Base-by-base conservation (phyloP, 1,140 invertebrate genomes). In the Zaprionus camerounensis region DNA sequence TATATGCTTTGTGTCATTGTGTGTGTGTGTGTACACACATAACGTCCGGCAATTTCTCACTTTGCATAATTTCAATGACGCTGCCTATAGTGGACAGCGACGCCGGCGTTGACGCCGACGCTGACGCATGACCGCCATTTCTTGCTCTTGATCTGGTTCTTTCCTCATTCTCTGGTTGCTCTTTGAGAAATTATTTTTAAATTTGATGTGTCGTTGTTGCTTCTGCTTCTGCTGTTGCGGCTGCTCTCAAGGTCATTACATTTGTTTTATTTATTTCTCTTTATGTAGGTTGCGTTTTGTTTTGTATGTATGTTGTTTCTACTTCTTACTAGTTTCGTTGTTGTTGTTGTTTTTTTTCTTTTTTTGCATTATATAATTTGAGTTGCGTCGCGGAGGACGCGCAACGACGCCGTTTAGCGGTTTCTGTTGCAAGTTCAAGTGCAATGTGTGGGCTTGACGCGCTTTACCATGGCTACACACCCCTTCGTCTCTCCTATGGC, bases 161-260 rank as follows among this genome's bases (percentile, higher is more conserved):
- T 81, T 71, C 73, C 73, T 69, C 67, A 64, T 77, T 79, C 72
- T 70, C 82, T 62, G 41, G 68, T 26, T 82, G 76, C 75, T 78
- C 76, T 86, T 85, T 88, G 85, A 69, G 78, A 88, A 88, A 88
- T 88, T 88, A 84, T 88, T 88, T 88, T 88, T 90, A 88, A 84
- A 79, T 87, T 83, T 88, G 84, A 61, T 88, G 77, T 69, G 72
- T 74, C 69, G 70, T 74, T 78, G 69, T 72, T 74, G 61, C 58
- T 79, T 69, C 62, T 51, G 70, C 61, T 46, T 7, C 28, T 31
- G 66, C 56, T 72, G 46, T 66, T 55, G 71, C 56, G 72, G 17
- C 71, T 36, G 71, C 82, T 70, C 76, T 63, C 78, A 90, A 88
- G 84, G 84, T 90, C 84, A 74, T 88, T 88, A 90, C 81, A 88